Conservation (phyloP, 1,140 invertebrate genomes). For the Sycophila sp. region DNA sequence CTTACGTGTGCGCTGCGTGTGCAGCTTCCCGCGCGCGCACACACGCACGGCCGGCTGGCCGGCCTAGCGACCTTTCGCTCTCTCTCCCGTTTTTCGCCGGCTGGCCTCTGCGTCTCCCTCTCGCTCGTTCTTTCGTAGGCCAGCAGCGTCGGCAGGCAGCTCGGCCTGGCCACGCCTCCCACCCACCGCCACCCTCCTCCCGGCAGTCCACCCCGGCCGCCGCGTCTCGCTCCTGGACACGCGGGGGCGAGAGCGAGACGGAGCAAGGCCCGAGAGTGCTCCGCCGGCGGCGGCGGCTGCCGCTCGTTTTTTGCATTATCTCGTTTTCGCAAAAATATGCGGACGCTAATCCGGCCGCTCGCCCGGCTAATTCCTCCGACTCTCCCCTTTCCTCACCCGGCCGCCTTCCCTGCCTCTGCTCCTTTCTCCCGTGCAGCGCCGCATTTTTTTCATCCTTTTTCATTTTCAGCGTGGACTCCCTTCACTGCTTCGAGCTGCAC, state of each 20-base stretch:
- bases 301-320: slow-evolving; percentile 62
- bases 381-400: too few relatives aligned
- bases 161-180: slow-evolving; percentile 60
- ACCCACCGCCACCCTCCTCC: slow-evolving; percentile 45
- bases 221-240: slow-evolving; percentile 34
- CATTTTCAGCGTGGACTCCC: not conserved
- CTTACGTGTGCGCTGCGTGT: slow-evolving; percentile 39
- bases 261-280: slow-evolving; percentile 28
- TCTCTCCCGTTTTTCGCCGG: slow-evolving; percentile 35
- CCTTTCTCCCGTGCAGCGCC: slow-evolving; percentile 11
- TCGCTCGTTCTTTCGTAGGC: slow-evolving; percentile 45
- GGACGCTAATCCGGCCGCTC: slow-evolving; percentile 56
- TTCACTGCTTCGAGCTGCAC: slow-evolving; percentile 10
- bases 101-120: slow-evolving; percentile 15
- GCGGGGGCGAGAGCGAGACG: not conserved
- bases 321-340: slow-evolving; percentile 63
- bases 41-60: too few relatives aligned
- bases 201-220: slow-evolving; percentile 35
- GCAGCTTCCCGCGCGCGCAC: slow-evolving; percentile 14
- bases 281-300: slow-evolving; percentile 43
- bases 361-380: slow-evolving; percentile 53
- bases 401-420: too few relatives aligned
- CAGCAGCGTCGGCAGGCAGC: slow-evolving; percentile 46
- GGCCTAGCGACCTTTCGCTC: slow-evolving; percentile 15
- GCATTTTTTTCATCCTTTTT: not conserved